Percentiles rank a stretch among this genome's conserved stretches.
phyloP scores from a whole-genome alignment of 2,113 vertebrate genomes.

The Piliocolobus tephrosceles region DNA sequence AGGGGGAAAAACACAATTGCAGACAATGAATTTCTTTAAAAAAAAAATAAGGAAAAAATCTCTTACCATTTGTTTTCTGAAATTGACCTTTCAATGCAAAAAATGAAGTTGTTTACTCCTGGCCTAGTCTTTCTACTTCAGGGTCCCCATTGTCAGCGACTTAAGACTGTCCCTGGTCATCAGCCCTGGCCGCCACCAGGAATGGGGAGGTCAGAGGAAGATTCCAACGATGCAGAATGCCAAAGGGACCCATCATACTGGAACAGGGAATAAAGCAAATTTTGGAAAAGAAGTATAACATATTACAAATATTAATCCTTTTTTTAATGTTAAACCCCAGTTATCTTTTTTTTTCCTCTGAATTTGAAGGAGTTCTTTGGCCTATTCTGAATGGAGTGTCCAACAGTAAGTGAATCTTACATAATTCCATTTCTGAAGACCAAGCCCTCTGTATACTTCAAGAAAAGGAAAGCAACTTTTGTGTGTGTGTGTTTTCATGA shows the following conservation, averaged over 20 bases:
- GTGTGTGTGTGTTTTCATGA: neutral
- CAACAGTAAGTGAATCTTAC: neutral
- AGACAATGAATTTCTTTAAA: neutral
- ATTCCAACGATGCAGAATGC: neutral
- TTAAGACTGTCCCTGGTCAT: neutral
- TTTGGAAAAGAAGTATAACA: neutral
- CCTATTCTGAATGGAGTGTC: neutral
- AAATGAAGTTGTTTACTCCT: neutral
- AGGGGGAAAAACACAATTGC: neutral
- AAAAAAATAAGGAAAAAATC: neutral
- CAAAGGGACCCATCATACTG: neutral
- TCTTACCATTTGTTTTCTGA: constrained; percentile 13
- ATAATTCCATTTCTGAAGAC: constrained; percentile 25
- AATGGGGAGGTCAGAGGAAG: neutral
- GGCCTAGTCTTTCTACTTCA: neutral
- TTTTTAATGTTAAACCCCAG: neutral
- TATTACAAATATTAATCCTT: neutral
- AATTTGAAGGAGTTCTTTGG: neutral
- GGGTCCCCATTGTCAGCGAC: neutral
- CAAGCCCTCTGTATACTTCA: neutral
- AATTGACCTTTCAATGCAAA: constrained; percentile 17
- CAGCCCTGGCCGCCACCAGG: neutral
- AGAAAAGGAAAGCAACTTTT: neutral
- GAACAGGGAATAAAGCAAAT: neutral
- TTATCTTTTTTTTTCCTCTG: neutral